A percentile compares a stretch with the other conserved stretches of the same genome.
These are phyloP conservation scores for Acronicta psi DNA, from an alignment of 2,888 invertebrate species.

Conservation along the genomic window DNA sequence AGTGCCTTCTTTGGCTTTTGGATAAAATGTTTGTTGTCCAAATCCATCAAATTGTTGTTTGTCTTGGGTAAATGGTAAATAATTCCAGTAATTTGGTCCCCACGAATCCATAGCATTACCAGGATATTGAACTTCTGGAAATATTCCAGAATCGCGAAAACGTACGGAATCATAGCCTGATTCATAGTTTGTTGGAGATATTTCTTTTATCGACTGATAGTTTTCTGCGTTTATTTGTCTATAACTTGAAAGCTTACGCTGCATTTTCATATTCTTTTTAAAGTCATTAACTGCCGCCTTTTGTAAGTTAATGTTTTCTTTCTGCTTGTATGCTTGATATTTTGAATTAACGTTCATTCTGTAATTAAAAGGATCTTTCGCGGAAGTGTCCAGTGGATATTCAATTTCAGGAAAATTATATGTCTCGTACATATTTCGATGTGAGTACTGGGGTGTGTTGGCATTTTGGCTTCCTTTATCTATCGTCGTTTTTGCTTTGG, in stretches of 20 bases:
- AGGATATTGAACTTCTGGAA: constrained; percentile 80
- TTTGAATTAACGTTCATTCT: constrained; percentile 23
- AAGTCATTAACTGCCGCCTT: constrained; percentile 44
- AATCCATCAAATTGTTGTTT: constrained; percentile 30
- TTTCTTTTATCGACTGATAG: constrained; percentile 18
- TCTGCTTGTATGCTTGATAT: constrained; percentile 5
- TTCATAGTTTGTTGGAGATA: neutral
- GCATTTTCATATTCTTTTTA: constrained; percentile 58
- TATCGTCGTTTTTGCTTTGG: constrained; percentile 17
- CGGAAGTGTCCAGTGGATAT: constrained; percentile 55
- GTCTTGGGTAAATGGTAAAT: constrained; percentile 41
- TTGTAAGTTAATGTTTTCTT: constrained; percentile 5
- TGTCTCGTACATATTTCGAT: constrained; percentile 42
- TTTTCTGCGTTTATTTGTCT: constrained; percentile 26
- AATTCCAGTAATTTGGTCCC: constrained; percentile 71
- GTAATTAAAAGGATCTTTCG: constrained; percentile 27
- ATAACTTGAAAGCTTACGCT: constrained; percentile 50
- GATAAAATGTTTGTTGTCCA: constrained; percentile 5
- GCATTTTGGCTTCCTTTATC: constrained; percentile 24
- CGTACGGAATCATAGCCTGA: constrained; percentile 33
- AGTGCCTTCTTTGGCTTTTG: constrained; percentile 18
- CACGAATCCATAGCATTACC: constrained; percentile 71
- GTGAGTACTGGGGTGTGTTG: constrained; percentile 5
- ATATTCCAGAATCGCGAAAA: constrained; percentile 57
- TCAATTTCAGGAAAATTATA: constrained; percentile 72